Evolutionary conservation across 2,888 invertebrate genomes (phyloP), one percentile per base, ranked within the genome.

Genomic region (Sesia apiformis): DNA sequence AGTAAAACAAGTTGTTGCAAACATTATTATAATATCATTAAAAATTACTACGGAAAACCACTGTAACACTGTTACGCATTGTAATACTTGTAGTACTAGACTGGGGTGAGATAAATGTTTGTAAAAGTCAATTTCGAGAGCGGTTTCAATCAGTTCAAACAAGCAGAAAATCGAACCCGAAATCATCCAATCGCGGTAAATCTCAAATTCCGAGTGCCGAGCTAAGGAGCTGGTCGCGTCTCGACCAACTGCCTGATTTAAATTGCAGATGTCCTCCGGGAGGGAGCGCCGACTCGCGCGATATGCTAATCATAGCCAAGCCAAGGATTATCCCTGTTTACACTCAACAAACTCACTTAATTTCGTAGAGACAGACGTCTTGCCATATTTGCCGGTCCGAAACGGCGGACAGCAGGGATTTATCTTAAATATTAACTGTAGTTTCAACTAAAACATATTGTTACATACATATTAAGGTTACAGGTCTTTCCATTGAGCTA

Each of bases 281-380:
- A 74, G 68, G 76, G 81, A 81, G 78, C 84, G 84, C 81, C 85
- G 84, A 87, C 87, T 83, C 74, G 81, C 84, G 84, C 87, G 88
- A 87, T 87, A 89, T 89, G 88, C 87, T 89, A 89, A 89, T 89
- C 85, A 88, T 85, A 86, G 84, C 75, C 84, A 83, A 88, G 87
- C 86, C 76, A 84, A 84, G 88, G 87, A 89, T 89, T 87, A 89
- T 88, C 86, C 87, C 86, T 87, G 87, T 89, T 88, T 88, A 89
- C 88, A 87, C 87, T 86, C 86, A 86, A 87, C 88, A 87, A 89
- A 89, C 86, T 87, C 84, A 86, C 87, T 89, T 89, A 87, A 89
- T 87, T 88, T 89, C 75, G 74, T 75, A 73, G 79, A 78, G 80
- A 84, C 81, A 56, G 81, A 78, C 81, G 80, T 81, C 84, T 79